Evolutionary conservation across 1,140 invertebrate species (phyloP).

Genomic region (Geopemphigus sp.): DNA sequence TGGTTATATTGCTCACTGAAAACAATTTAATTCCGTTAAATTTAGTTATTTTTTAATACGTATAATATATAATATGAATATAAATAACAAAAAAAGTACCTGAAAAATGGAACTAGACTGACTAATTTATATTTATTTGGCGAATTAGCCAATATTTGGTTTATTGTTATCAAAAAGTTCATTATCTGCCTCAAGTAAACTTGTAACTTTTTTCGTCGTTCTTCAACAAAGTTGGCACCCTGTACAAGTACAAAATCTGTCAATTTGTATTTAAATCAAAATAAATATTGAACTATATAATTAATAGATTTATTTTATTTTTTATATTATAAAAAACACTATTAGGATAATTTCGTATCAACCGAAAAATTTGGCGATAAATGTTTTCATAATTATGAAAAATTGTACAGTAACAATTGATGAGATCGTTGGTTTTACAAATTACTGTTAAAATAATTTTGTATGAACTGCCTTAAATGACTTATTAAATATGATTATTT

Average conservation of each 20-base stretch:
- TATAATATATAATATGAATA: background rate
- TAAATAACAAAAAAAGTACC: conserved; percentile 50
- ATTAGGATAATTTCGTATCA: too few species aligned
- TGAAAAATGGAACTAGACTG: conserved; percentile 53
- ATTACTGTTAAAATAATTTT: too few species aligned
- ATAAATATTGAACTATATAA: too few species aligned
- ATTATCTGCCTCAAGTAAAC: conserved; percentile 53
- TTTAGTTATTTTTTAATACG: background rate
- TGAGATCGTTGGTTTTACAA: too few species aligned
- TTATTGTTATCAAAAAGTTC: conserved; percentile 52
- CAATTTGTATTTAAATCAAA: background rate
- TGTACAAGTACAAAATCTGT: conserved; percentile 33
- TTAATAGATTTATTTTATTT: too few species aligned
- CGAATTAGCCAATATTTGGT: conserved; percentile 51
- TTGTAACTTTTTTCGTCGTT: conserved; percentile 53
- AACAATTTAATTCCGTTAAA: background rate
- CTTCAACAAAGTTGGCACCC: conserved; percentile 55
- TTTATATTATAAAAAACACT: too few species aligned
- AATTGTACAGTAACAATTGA: too few species aligned
- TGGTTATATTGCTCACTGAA: conserved; percentile 44
- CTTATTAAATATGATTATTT: too few species aligned
- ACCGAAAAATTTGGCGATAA: too few species aligned
- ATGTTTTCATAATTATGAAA: too few species aligned
- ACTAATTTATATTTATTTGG: conserved; percentile 53
- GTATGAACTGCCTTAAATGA: too few species aligned